These are phyloP conservation scores for Peromyscus nudipes DNA, from an alignment of 2,797 vertebrate genomes.

Conservation along the genomic window DNA sequence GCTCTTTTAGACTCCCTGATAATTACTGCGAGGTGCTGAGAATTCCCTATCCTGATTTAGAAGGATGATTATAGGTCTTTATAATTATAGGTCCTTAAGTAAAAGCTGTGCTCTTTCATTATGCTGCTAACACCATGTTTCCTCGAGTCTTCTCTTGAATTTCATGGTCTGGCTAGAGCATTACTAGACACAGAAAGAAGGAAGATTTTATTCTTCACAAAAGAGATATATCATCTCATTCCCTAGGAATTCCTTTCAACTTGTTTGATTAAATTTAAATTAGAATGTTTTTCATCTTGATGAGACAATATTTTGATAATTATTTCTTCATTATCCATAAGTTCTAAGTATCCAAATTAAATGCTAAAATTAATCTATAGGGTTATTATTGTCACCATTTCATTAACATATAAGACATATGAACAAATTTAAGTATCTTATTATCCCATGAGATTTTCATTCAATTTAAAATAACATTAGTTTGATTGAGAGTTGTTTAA, in stretches of 20 bases:
- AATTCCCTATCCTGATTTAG: conserved; percentile 79
- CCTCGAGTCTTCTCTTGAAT: conserved; percentile 68
- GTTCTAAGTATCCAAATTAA: conserved; percentile 54
- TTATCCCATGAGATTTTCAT: conserved; percentile 52
- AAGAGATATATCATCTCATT: conserved; percentile 26
- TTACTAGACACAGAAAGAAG: conserved; percentile 55
- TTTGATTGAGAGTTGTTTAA: conserved; percentile 53
- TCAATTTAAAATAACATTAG: conserved; percentile 62
- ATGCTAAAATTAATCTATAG: conserved; percentile 61
- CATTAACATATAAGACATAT: conserved; percentile 70
- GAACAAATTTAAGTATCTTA: conserved; percentile 70
- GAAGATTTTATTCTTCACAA: conserved; percentile 54
- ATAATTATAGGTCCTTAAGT: conserved; percentile 79
- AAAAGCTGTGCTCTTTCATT: conserved; percentile 80
- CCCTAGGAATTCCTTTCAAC: conserved; percentile 49
- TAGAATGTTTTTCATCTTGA: conserved; percentile 60
- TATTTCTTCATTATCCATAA: conserved; percentile 60
- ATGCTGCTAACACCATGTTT: conserved; percentile 77
- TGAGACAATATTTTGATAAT: conserved; percentile 67
- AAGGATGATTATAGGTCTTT: conserved; percentile 78
- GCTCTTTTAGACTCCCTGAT: conserved; percentile 68
- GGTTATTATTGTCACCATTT: conserved; percentile 47
- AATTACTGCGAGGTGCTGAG: conserved; percentile 76
- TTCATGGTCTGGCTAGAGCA: conserved; percentile 60
- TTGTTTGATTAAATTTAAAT: conserved; percentile 72